phyloP scores from a whole-genome alignment of 2,888 invertebrate species.

The Nysson spinosus region DNA sequence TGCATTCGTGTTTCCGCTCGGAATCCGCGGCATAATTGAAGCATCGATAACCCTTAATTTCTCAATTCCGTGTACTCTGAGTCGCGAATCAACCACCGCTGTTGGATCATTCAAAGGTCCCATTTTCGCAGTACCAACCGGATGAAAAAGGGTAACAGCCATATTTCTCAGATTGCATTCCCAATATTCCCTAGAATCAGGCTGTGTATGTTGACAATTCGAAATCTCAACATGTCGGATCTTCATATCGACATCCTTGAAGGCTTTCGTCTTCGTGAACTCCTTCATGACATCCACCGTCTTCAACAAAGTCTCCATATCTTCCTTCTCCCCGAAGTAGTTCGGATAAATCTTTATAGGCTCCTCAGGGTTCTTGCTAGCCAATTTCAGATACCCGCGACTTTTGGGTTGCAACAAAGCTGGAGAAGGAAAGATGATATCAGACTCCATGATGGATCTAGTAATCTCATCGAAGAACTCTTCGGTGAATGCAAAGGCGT shows the following conservation, averaged over 20 bases:
- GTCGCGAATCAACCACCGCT: constrained; percentile 80
- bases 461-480: constrained; percentile 25
- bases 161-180: constrained; percentile 79
- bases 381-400: constrained; percentile 77
- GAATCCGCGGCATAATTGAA: constrained; percentile 83
- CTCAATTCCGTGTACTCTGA: constrained; percentile 79
- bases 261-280: constrained; percentile 58
- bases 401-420: constrained; percentile 78
- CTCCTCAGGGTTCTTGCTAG: constrained; percentile 78
- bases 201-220: constrained; percentile 59
- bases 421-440: constrained; percentile 58
- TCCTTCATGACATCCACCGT: constrained; percentile 64
- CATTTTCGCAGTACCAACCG: constrained; percentile 82
- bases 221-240: constrained; percentile 58
- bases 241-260: constrained; percentile 55
- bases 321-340: constrained; percentile 78
- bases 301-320: constrained; percentile 72
- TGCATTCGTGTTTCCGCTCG: constrained; percentile 82
- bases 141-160: constrained; percentile 81
- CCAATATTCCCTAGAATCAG: constrained; percentile 74
- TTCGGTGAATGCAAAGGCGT: constrained; percentile 41
- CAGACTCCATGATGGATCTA: constrained; percentile 49
- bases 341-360: constrained; percentile 79
- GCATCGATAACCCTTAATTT: constrained; percentile 82
- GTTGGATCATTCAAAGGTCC: constrained; percentile 75